Conservation (phyloP, 2,797 vertebrate species). For the Coracias cyanogaster region DNA sequence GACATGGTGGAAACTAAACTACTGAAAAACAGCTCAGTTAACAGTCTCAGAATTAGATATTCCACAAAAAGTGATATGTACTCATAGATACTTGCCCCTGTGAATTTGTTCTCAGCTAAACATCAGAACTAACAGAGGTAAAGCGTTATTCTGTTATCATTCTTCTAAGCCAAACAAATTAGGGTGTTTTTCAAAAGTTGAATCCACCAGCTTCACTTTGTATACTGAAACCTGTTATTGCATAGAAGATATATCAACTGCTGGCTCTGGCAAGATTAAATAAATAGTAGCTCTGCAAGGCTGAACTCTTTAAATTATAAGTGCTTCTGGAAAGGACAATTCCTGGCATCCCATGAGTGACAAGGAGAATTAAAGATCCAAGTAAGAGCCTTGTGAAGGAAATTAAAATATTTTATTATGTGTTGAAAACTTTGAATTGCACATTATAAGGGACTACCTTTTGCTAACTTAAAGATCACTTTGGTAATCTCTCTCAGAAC, state of each 20-base stretch:
- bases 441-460: background rate
- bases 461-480: background rate
- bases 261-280: background rate
- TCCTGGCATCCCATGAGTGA: background rate
- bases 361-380: background rate
- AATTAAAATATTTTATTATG: slow-evolving; percentile 37
- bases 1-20: background rate
- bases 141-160: background rate
- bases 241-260: background rate
- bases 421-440: background rate
- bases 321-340: background rate
- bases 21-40: background rate
- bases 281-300: background rate
- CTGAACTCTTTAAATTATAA: background rate
- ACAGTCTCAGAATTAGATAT: background rate
- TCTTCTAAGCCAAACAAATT: background rate
- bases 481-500: background rate
- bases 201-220: background rate
- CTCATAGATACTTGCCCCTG: background rate
- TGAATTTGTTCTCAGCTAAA: background rate
- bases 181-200: background rate
- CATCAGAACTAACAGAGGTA: background rate
- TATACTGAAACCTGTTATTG: background rate
- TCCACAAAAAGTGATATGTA: background rate
- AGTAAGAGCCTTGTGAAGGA: background rate